These are phyloP conservation scores for Platyura marginata DNA, from an alignment of 1,140 invertebrate genomes.

Conservation along the genomic window DNA sequence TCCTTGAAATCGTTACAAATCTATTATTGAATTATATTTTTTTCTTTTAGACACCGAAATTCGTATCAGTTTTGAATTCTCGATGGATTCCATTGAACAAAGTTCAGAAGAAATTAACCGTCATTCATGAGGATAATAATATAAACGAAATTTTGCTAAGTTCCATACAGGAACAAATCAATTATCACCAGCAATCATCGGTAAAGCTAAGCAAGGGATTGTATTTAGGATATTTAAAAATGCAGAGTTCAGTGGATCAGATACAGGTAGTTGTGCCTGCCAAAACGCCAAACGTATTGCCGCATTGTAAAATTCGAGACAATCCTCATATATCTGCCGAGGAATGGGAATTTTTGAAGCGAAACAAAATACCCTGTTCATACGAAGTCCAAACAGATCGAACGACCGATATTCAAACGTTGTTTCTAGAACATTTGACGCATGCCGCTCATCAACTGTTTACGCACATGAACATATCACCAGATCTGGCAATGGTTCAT, in stretches of 20 bases:
- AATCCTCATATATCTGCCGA: slow-evolving; percentile 91
- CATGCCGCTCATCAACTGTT: slow-evolving; percentile 51
- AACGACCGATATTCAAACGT: slow-evolving; percentile 51
- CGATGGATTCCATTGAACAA: slow-evolving; percentile 77
- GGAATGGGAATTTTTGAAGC: slow-evolving; percentile 72
- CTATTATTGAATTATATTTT: not conserved
- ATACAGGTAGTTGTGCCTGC: slow-evolving; percentile 84
- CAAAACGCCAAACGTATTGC: slow-evolving; percentile 80
- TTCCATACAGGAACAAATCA: slow-evolving; percentile 76
- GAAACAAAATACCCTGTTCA: slow-evolving; percentile 27
- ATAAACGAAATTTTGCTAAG: slow-evolving; percentile 66
- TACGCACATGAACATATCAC: slow-evolving; percentile 56
- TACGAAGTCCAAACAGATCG: slow-evolving; percentile 26
- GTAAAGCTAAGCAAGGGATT: slow-evolving; percentile 66
- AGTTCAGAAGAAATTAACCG: slow-evolving; percentile 33
- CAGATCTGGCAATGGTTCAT: slow-evolving; percentile 44
- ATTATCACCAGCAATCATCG: slow-evolving; percentile 69
- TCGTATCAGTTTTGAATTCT: slow-evolving; percentile 66
- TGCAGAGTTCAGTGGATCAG: slow-evolving; percentile 86
- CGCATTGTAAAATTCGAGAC: slow-evolving; percentile 78
- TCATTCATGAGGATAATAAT: slow-evolving; percentile 45
- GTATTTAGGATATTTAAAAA: slow-evolving; percentile 88
- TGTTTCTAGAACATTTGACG: slow-evolving; percentile 57
- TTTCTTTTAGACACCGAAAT: slow-evolving; percentile 34
- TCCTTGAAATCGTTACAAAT: too few relatives aligned